Conservation (phyloP, 2,113 vertebrate species). For the Isichthys henryi region DNA sequence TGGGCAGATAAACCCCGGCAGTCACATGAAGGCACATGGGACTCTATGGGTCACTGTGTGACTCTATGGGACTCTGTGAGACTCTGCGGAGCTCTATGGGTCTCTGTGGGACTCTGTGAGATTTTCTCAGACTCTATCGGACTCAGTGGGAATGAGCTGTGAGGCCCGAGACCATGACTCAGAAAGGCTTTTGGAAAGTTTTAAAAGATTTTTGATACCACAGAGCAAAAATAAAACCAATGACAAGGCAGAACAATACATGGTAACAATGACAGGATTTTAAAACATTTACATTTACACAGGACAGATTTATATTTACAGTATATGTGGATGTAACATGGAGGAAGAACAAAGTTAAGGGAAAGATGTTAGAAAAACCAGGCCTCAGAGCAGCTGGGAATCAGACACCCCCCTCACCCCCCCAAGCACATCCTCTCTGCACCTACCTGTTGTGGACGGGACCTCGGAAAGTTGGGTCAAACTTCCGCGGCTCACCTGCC, state of each 20-base stretch:
- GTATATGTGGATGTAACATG: not conserved
- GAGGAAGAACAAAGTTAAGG: not conserved
- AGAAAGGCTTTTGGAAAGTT: not conserved
- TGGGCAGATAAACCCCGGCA: not conserved
- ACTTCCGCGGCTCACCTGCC: slow-evolving; percentile 80
- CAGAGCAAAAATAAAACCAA: not conserved
- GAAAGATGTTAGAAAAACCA: not conserved
- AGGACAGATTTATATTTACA: not conserved
- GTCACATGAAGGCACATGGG: not conserved
- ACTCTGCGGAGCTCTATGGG: not conserved
- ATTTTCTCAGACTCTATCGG: accelerated
- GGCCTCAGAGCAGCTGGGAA: not conserved
- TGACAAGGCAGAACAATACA: not conserved
- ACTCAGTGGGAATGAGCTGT: not conserved
- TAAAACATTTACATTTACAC: not conserved
- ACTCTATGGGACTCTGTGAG: not conserved
- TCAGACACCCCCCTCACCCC: not conserved
- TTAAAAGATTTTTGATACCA: not conserved
- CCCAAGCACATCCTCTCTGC: not conserved
- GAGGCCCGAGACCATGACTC: not conserved
- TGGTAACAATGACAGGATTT: not conserved
- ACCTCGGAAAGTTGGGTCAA: slow-evolving; percentile 85
- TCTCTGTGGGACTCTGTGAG: too few relatives aligned
- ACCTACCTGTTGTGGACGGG: slow-evolving; percentile 80
- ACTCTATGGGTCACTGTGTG: not conserved